Conservation (phyloP, 2,888 invertebrate species). For the Meganola albula region DNA sequence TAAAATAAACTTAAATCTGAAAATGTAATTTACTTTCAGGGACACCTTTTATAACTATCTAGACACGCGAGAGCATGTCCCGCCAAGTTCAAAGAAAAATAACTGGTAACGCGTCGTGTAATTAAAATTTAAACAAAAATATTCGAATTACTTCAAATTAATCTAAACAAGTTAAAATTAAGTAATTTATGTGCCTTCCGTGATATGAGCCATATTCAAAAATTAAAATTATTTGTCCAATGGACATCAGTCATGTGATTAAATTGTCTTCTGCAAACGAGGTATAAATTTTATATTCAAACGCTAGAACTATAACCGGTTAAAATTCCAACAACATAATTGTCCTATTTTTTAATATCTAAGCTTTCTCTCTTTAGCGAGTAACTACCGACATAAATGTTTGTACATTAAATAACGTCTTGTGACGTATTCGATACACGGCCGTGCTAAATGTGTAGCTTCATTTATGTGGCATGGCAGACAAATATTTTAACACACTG, state of each 20-base stretch:
- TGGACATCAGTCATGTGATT: conserved; percentile 40
- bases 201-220: conserved; percentile 21
- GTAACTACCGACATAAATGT: conserved; percentile 40
- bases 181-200: conserved; percentile 43
- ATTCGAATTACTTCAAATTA: conserved; percentile 22
- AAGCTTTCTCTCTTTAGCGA: conserved; percentile 50
- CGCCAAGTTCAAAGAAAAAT: too few species aligned
- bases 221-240: conserved; percentile 27
- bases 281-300: conserved; percentile 24
- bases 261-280: conserved; percentile 30
- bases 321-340: conserved; percentile 50
- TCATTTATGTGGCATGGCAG: too few species aligned
- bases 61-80: too few species aligned
- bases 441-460: too few species aligned
- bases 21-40: too few species aligned
- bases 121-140: too few species aligned
- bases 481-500: too few species aligned
- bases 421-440: too few species aligned
- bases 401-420: conserved; percentile 44
- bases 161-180: conserved; percentile 33
- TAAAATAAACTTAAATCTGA: too few species aligned
- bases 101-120: too few species aligned
- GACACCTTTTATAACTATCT: too few species aligned
- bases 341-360: conserved; percentile 52
- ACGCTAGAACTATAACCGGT: conserved; percentile 37